These are phyloP conservation scores for Dendrocincla fuliginosa DNA, from an alignment of 2,797 vertebrate genomes.

Conservation along the genomic window DNA sequence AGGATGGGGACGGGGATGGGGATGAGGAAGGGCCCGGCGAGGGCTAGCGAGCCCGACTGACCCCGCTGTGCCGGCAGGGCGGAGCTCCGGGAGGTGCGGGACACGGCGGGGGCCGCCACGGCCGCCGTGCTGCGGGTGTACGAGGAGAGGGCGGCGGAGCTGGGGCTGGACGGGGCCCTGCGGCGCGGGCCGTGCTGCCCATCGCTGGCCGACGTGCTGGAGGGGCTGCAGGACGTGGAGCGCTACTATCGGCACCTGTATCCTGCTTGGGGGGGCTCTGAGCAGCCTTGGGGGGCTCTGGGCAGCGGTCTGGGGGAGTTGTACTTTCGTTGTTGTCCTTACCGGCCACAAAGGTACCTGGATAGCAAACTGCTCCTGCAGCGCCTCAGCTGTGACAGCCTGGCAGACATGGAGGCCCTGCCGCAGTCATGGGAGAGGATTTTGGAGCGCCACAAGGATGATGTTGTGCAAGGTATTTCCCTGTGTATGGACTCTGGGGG, in stretches of 20 bases:
- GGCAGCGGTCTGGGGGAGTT: too few relatives aligned
- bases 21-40: neutral
- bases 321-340: neutral
- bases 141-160: constrained; percentile 67
- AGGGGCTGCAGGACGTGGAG: constrained; percentile 88
- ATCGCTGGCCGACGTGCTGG: constrained; percentile 87
- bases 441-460: constrained; percentile 25
- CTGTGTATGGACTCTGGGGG: accelerated
- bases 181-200: constrained; percentile 76
- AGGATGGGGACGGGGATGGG: neutral
- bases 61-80: neutral
- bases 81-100: neutral
- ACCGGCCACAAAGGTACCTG: constrained; percentile 76
- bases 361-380: constrained; percentile 82
- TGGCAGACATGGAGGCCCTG: constrained; percentile 76
- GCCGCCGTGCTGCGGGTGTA: constrained; percentile 76
- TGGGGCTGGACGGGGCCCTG: constrained; percentile 64
- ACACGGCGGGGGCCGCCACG: neutral
- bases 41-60: neutral
- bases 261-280: constrained; percentile 69
- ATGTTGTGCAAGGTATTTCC: constrained; percentile 63
- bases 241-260: constrained; percentile 85
- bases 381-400: constrained; percentile 71
- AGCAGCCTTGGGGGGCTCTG: too few relatives aligned
- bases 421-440: constrained; percentile 81